phyloP scores from a whole-genome alignment of 2,888 invertebrate genomes.

The Orchesella flavescens region DNA sequence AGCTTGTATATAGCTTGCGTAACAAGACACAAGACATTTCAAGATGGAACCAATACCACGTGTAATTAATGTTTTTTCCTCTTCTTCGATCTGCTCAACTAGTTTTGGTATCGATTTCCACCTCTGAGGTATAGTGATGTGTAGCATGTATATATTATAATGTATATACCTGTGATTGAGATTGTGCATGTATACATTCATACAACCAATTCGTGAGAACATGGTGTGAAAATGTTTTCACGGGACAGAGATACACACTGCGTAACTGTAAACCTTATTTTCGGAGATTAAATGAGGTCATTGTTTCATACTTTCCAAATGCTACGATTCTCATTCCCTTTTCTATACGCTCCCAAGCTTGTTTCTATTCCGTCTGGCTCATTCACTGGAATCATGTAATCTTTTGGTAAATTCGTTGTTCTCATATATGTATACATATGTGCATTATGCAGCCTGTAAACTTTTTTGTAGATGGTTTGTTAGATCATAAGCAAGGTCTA shows the following conservation, averaged over 20 bases:
- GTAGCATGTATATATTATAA: background rate
- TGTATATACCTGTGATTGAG: background rate
- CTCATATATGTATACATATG: background rate
- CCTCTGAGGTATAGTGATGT: background rate
- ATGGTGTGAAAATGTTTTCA: conserved; percentile 8
- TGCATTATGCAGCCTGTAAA: background rate
- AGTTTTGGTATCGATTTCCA: background rate
- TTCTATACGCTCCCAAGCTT: background rate
- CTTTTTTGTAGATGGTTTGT: background rate
- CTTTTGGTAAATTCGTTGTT: too few relatives aligned
- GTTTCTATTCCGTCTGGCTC: background rate
- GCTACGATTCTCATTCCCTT: background rate
- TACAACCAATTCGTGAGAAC: too few relatives aligned
- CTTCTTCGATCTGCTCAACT: background rate
- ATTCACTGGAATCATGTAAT: too few relatives aligned
- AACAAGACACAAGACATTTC: background rate
- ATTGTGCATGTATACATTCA: too few relatives aligned
- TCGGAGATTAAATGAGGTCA: conserved; percentile 37
- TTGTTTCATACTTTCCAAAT: conserved; percentile 37
- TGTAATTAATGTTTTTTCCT: conserved; percentile 38
- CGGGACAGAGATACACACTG: background rate
- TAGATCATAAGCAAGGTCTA: background rate
- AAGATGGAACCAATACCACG: conserved; percentile 26
- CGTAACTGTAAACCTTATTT: background rate
- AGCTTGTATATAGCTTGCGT: conserved; percentile 12